Conservation (phyloP, 2,797 vertebrate genomes). For the Eulemur rubriventer region DNA sequence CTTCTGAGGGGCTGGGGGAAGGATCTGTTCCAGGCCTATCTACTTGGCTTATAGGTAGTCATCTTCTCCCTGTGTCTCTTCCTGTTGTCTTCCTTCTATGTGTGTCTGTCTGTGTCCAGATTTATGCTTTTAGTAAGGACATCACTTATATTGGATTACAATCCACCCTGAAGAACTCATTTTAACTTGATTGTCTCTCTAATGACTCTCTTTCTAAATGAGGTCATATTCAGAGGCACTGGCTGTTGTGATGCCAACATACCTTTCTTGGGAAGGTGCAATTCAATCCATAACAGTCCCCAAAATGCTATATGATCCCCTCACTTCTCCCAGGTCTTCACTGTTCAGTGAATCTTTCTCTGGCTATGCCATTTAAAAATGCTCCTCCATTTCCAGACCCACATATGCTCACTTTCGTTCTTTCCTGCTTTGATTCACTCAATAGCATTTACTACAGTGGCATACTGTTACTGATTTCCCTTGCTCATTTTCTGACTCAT, state of each 20-base stretch:
- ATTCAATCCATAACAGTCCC: background rate
- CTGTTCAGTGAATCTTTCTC: background rate
- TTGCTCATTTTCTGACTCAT: background rate
- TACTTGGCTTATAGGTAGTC: background rate
- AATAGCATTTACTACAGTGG: background rate
- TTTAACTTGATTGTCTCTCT: background rate
- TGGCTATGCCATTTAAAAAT: background rate
- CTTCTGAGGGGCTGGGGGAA: background rate
- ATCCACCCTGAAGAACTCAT: background rate
- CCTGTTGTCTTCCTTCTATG: background rate
- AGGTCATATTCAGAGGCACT: background rate
- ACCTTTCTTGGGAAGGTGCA: background rate
- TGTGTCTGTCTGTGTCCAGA: background rate
- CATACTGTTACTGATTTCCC: background rate
- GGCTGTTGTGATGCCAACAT: background rate
- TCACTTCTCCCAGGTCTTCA: background rate
- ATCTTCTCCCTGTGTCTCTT: background rate
- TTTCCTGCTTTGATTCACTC: background rate
- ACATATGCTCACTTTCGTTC: background rate
- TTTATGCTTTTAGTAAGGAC: background rate
- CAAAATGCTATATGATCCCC: background rate
- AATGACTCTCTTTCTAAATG: background rate
- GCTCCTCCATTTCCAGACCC: background rate
- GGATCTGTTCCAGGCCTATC: background rate
- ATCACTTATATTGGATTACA: background rate